Percentiles rank a stretch among this genome's conserved stretches.
phyloP scores from a whole-genome alignment of 2,888 invertebrate genomes.

The Dastarcus helophoroides region DNA sequence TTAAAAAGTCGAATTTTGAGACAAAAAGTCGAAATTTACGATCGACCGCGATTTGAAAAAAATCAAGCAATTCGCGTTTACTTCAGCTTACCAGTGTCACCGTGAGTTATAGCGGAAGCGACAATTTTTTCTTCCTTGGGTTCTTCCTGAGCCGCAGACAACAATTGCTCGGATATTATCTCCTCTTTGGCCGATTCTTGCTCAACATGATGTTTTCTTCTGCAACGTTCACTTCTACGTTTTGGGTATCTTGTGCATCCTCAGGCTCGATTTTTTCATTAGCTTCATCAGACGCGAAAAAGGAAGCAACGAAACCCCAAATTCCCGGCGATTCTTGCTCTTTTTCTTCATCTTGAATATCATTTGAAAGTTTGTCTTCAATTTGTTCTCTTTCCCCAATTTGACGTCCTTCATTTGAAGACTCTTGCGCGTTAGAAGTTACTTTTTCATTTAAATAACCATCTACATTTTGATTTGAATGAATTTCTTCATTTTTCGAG shows the following conservation, averaged over 20 bases:
- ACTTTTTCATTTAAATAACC: not conserved
- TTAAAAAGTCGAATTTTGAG: too few species aligned
- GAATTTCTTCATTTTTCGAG: not conserved
- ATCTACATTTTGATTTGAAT: not conserved
- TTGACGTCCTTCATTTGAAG: not conserved
- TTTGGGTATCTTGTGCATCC: constrained; percentile 5
- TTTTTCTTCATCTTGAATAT: constrained; percentile 1
- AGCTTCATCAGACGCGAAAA: too few species aligned
- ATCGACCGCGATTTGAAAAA: too few species aligned
- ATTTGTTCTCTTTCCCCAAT: not conserved
- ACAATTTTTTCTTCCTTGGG: too few species aligned
- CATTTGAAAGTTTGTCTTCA: not conserved
- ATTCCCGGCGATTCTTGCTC: not conserved
- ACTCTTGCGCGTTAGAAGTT: not conserved
- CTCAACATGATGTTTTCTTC: constrained; percentile 8
- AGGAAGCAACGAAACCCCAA: not conserved
- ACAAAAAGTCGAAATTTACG: too few species aligned
- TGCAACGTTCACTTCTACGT: constrained; percentile 1
- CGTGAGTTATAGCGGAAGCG: too few species aligned
- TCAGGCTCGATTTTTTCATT: constrained; percentile 7
- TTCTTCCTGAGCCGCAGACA: too few species aligned
- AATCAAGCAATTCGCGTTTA: too few species aligned
- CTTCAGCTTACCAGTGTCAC: too few species aligned
- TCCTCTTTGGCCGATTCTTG: too few species aligned
- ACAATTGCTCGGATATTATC: too few species aligned